Conservation (phyloP, 2,888 invertebrate genomes). For the Hydropsyche betteni region DNA sequence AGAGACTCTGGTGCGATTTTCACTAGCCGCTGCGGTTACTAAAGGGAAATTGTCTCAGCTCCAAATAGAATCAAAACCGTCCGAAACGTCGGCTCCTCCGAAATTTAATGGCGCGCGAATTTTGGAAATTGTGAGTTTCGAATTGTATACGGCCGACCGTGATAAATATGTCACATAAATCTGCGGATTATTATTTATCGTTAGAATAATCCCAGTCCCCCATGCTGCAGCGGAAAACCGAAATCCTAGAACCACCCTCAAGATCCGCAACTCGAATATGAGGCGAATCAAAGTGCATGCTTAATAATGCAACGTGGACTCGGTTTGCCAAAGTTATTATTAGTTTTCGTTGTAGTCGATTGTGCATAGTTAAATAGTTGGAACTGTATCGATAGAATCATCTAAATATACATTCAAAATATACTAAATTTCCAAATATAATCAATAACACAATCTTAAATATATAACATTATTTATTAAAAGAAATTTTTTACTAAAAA, state of each 20-base stretch:
- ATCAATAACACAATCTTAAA: too few relatives aligned
- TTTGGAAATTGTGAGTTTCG: conserved; percentile 50
- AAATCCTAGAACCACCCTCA: background rate
- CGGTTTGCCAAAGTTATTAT: conserved; percentile 16
- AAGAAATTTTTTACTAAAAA: too few relatives aligned
- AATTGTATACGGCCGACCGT: conserved; percentile 43
- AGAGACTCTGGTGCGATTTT: background rate
- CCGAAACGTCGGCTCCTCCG: conserved; percentile 40
- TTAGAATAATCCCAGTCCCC: conserved; percentile 38
- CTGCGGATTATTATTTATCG: conserved; percentile 50
- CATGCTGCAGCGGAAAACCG: too few relatives aligned
- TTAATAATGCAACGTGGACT: background rate
- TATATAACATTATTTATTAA: too few relatives aligned
- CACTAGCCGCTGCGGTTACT: conserved; percentile 37
- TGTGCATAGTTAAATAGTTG: background rate
- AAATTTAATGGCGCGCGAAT: conserved; percentile 50
- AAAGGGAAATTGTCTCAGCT: conserved; percentile 51
- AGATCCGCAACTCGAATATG: too few relatives aligned
- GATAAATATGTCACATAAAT: conserved; percentile 51
- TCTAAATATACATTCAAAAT: too few relatives aligned
- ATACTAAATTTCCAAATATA: too few relatives aligned
- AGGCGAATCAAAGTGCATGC: background rate
- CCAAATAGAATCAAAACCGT: conserved; percentile 48
- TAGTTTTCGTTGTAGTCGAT: background rate
- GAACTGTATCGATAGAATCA: too few relatives aligned